These are phyloP conservation scores for Misgurnus anguillicaudatus DNA, from an alignment of 2,113 vertebrate genomes.

Conservation along the genomic window DNA sequence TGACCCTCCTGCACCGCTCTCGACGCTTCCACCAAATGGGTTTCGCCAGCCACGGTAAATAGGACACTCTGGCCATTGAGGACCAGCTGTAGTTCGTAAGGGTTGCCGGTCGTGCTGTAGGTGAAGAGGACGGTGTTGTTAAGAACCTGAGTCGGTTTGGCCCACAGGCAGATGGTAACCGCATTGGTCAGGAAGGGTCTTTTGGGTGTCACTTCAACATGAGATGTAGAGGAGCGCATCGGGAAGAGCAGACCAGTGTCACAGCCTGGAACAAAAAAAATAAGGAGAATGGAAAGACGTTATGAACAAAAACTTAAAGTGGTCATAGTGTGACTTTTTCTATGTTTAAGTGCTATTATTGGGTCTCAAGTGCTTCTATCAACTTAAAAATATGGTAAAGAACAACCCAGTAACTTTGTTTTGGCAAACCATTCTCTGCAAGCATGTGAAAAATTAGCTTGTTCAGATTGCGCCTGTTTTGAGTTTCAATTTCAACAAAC, in stretches of 20 bases:
- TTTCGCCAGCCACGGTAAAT: conserved; percentile 77
- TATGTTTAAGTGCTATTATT: too few relatives aligned
- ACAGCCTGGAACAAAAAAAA: conserved; percentile 75
- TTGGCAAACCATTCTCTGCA: too few relatives aligned
- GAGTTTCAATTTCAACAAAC: too few relatives aligned
- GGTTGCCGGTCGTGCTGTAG: conserved; percentile 86
- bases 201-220: conserved; percentile 78
- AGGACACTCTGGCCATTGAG: conserved; percentile 70
- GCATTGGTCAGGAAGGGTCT: conserved; percentile 71
- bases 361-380: too few relatives aligned
- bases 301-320: not conserved
- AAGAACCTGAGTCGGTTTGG: conserved; percentile 79
- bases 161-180: conserved; percentile 89
- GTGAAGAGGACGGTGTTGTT: conserved; percentile 91
- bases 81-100: conserved; percentile 89
- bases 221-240: conserved; percentile 90
- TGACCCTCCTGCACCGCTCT: conserved; percentile 59
- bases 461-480: too few relatives aligned
- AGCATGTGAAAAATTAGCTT: too few relatives aligned
- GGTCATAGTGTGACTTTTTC: too few relatives aligned
- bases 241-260: conserved; percentile 90
- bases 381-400: too few relatives aligned
- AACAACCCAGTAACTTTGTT: too few relatives aligned
- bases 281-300: not conserved
- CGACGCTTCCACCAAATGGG: conserved; percentile 72